phyloP scores from a whole-genome alignment of 2,888 invertebrate genomes.

The Belgica antarctica region DNA sequence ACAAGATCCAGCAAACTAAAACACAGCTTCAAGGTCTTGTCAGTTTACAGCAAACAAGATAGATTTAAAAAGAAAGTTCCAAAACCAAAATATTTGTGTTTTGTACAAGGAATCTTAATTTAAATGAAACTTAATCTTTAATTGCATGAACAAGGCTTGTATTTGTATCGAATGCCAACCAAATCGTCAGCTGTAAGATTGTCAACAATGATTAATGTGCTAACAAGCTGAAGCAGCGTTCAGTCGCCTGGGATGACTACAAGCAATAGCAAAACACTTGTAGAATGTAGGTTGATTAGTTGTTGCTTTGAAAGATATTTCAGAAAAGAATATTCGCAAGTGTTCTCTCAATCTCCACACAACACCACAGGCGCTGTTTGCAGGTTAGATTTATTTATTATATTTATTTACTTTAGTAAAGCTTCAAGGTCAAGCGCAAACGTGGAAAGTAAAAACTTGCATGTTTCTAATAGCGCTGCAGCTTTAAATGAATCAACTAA shows the following conservation, averaged over 20 bases:
- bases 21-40: no score
- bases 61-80: no score
- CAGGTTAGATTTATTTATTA: not conserved
- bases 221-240: not conserved
- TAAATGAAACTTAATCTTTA: no score
- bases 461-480: not conserved
- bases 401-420: slow-evolving; percentile 2
- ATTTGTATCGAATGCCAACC: no score
- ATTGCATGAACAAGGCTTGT: no score
- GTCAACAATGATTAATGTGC: no score
- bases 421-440: slow-evolving; percentile 21
- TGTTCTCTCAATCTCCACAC: not conserved
- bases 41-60: no score
- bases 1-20: no score
- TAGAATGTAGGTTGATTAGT: slow-evolving; percentile 34
- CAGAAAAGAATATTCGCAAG: slow-evolving; percentile 6
- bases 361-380: not conserved
- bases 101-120: no score
- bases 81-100: no score
- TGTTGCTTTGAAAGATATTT: not conserved
- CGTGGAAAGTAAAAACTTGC: not conserved
- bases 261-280: not conserved
- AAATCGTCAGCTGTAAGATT: no score
- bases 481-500: not conserved
- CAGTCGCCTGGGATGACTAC: not conserved